These are phyloP conservation scores for Myotis lucifugus DNA, from an alignment of 2,113 vertebrate species.

Conservation along the genomic window DNA sequence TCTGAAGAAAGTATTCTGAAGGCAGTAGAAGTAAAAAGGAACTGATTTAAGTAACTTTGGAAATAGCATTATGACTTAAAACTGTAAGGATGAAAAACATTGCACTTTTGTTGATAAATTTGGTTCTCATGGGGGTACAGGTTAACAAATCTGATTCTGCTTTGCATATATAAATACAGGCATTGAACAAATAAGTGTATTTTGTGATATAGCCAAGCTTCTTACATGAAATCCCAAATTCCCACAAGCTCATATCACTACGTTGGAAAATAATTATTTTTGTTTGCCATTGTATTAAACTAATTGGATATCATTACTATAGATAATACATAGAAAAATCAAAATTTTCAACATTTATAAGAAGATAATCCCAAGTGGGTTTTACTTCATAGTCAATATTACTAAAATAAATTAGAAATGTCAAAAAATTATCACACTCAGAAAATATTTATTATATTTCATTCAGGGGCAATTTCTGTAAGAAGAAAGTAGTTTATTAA, in stretches of 20 bases:
- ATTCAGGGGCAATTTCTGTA: not conserved
- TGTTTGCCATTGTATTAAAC: not conserved
- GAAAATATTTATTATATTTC: not conserved
- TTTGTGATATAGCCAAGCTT: not conserved
- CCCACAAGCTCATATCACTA: not conserved
- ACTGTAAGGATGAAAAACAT: not conserved
- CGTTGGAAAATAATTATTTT: not conserved
- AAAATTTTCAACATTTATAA: not conserved
- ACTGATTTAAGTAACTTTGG: not conserved
- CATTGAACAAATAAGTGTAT: not conserved
- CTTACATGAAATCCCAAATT: not conserved
- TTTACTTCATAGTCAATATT: not conserved
- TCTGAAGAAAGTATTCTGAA: not conserved
- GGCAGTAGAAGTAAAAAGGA: not conserved
- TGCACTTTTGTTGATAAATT: not conserved
- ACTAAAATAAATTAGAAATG: not conserved
- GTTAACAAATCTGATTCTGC: not conserved
- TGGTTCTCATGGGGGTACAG: not conserved
- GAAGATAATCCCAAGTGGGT: not conserved
- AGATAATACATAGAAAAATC: not conserved
- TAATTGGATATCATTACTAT: not conserved
- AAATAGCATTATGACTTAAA: not conserved
- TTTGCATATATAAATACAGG: not conserved
- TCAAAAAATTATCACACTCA: not conserved
- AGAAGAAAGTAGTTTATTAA: not conserved